phyloP scores from a whole-genome alignment of 2,113 vertebrate species.

The Lophius piscatorius region DNA sequence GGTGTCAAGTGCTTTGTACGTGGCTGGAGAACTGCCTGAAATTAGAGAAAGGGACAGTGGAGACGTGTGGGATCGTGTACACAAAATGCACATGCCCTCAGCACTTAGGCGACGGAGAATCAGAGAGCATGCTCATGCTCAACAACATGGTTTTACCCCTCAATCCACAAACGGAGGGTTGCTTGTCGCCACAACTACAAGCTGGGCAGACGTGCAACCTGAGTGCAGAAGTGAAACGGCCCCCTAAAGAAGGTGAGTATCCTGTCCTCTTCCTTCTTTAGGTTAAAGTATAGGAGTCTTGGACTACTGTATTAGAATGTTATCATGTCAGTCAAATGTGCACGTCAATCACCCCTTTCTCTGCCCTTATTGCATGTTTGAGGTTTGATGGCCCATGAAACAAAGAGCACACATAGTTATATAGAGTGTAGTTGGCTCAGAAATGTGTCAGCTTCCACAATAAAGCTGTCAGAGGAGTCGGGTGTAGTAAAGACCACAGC shows the following conservation, averaged over 20 bases:
- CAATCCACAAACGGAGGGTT: conserved; percentile 98
- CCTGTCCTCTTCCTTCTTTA: conserved; percentile 19
- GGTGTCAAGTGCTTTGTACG: conserved; percentile 96
- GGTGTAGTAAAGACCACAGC: conserved; percentile 65
- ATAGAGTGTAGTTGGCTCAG: conserved; percentile 54
- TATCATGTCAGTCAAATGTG: conserved; percentile 67
- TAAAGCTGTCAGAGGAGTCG: conserved; percentile 71
- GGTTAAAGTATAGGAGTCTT: conserved; percentile 51
- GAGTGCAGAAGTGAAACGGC: conserved; percentile 93
- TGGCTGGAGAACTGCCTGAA: conserved; percentile 99
- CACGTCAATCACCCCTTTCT: conserved; percentile 73
- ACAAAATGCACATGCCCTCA: conserved; percentile 98
- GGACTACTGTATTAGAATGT: conserved; percentile 56
- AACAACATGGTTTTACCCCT: conserved; percentile 98
- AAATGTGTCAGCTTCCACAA: conserved; percentile 49
- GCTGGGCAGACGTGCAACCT: conserved; percentile 97
- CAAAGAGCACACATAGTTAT: conserved; percentile 78
- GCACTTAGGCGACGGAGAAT: conserved; percentile 96
- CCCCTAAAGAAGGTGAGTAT: conserved; percentile 98
- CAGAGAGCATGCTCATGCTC: conserved; percentile 89
- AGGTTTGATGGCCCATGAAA: conserved; percentile 77
- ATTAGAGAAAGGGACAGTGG: conserved; percentile 92
- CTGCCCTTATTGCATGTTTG: conserved; percentile 75
- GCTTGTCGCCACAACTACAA: conserved; percentile 96
- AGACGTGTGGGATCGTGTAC: conserved; percentile 97